These are phyloP conservation scores for Opisthocomus hoazin DNA, from an alignment of 2,113 vertebrate genomes.

Conservation along the genomic window DNA sequence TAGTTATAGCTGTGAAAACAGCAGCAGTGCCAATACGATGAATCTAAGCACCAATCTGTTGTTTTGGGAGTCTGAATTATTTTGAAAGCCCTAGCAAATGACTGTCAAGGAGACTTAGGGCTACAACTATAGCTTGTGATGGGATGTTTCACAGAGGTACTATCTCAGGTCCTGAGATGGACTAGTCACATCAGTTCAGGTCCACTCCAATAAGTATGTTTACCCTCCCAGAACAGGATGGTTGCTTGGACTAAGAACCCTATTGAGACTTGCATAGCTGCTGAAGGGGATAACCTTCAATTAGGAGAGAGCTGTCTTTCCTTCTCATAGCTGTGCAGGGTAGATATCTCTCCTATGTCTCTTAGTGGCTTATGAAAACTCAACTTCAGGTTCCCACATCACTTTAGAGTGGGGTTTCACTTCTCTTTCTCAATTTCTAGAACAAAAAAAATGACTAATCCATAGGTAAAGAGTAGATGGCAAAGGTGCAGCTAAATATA, in stretches of 20 bases:
- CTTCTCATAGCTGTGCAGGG: not conserved
- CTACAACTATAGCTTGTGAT: not conserved
- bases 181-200: not conserved
- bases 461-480: not conserved
- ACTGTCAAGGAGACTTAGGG: not conserved
- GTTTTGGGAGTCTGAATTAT: slow-evolving; percentile 1
- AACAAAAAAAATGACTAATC: not conserved
- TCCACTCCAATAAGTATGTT: not conserved
- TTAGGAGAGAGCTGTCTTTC: not conserved
- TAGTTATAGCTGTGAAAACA: slow-evolving; percentile 37
- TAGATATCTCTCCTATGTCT: not conserved
- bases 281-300: not conserved
- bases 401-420: not conserved
- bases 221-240: not conserved
- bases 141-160: not conserved
- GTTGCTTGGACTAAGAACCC: not conserved
- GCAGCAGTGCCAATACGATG: not conserved
- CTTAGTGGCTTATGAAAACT: not conserved
- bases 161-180: not conserved
- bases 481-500: not conserved
- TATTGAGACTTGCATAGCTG: not conserved
- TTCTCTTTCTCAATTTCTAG: not conserved
- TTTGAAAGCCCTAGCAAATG: not conserved
- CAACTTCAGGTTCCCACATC: not conserved
- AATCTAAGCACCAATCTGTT: slow-evolving; percentile 29